Evolutionary conservation across 2,113 vertebrate genomes (phyloP).

Genomic region (Rhinoptilus africanus): DNA sequence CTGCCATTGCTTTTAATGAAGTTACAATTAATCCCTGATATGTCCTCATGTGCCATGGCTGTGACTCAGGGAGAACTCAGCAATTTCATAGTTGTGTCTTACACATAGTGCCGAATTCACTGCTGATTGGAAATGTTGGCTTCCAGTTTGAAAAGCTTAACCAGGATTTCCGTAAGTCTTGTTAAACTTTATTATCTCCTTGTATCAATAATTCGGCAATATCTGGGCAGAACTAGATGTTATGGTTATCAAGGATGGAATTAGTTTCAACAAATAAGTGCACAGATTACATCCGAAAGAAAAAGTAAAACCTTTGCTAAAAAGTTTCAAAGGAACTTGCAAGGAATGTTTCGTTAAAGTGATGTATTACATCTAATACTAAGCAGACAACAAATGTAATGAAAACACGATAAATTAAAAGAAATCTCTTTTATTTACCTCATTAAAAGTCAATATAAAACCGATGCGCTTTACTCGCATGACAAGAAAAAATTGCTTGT

Average conservation of each 20-base stretch:
- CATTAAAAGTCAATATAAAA: neutral
- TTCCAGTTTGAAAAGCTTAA: neutral
- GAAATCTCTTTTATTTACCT: neutral
- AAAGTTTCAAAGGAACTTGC: neutral
- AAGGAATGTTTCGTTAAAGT: neutral
- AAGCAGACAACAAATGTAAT: neutral
- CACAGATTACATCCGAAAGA: neutral
- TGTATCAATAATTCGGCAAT: neutral
- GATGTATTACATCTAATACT: neutral
- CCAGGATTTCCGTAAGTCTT: neutral
- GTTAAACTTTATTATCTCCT: neutral
- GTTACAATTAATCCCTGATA: neutral
- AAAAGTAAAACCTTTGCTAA: neutral
- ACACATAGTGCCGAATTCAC: fast-evolving
- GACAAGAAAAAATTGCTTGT: neutral
- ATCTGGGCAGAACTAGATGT: neutral
- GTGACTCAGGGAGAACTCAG: neutral
- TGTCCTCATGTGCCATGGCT: fast-evolving
- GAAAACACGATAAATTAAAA: neutral
- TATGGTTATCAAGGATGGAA: neutral
- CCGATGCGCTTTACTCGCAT: neutral
- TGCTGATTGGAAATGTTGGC: neutral
- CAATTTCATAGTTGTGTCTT: neutral
- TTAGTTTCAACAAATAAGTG: neutral
- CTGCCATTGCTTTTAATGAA: neutral